Evolutionary conservation across 2,888 invertebrate species (phyloP).

Genomic region (Smittia sp.): DNA sequence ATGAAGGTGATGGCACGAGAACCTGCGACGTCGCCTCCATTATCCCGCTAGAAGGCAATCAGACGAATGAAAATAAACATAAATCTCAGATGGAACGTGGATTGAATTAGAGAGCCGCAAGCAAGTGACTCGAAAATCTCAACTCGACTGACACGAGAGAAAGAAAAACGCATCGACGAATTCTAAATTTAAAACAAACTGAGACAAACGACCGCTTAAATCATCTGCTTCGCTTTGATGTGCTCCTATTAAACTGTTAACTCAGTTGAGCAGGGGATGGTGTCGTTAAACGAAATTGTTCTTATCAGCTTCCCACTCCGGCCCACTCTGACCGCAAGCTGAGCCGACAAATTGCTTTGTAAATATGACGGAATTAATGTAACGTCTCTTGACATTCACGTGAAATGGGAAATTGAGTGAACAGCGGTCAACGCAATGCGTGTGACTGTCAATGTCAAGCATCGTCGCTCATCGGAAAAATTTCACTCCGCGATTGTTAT

Average conservation of each 20-base stretch:
- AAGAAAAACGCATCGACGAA: neutral
- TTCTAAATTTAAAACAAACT: neutral
- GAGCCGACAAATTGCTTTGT: neutral
- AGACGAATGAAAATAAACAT: neutral
- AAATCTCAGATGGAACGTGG: neutral
- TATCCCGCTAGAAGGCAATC: constrained; percentile 43
- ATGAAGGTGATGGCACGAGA: constrained; percentile 68
- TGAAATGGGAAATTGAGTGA: no score
- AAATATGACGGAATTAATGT: neutral
- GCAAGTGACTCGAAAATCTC: neutral
- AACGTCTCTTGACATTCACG: neutral
- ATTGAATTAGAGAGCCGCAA: neutral
- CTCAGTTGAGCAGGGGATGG: neutral
- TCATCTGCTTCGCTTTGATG: neutral
- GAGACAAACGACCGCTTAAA: neutral
- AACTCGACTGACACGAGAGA: constrained; percentile 1
- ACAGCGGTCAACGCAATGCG: no score
- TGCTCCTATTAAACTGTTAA: neutral
- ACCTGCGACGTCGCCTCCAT: constrained; percentile 52
- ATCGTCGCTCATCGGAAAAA: no score
- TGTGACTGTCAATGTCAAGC: no score
- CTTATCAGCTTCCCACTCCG: neutral
- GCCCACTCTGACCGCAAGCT: neutral
- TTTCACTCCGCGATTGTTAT: no score
- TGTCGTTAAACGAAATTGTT: neutral